Percentiles rank a stretch among this genome's conserved stretches.
phyloP scores from a whole-genome alignment of 2,113 vertebrate genomes.

The Carlito syrichta region DNA sequence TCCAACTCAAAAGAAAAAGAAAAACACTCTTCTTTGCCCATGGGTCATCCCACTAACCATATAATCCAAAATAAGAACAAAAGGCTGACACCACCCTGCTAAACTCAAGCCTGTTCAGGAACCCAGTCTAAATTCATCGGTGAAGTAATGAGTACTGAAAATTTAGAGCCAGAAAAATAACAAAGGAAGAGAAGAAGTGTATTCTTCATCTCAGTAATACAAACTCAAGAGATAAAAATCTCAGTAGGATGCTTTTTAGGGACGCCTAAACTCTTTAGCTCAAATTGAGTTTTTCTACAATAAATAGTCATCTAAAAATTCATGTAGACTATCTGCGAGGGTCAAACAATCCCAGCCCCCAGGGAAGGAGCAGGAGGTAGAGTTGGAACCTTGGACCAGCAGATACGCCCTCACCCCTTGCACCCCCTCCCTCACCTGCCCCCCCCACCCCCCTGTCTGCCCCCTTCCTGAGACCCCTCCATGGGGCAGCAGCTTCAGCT shows the following conservation, averaged over 20 bases:
- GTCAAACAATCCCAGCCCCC: too few species aligned
- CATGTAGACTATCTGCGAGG: rapidly evolving
- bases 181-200: rapidly evolving
- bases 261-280: not conserved
- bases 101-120: not conserved
- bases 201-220: too few species aligned
- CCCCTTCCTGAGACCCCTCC: too few species aligned
- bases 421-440: rapidly evolving
- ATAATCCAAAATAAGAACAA: not conserved
- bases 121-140: not conserved
- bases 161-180: not conserved
- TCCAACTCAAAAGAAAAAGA: too few species aligned
- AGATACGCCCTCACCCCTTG: rapidly evolving
- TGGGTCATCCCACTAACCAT: not conserved
- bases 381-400: rapidly evolving
- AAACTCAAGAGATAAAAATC: not conserved
- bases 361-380: not conserved
- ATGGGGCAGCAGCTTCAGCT: not conserved
- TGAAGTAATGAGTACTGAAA: not conserved
- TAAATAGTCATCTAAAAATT: not conserved
- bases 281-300: not conserved
- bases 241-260: not conserved
- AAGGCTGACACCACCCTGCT: not conserved
- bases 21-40: not conserved
- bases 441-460: too few species aligned